Percentiles rank a stretch among this genome's conserved stretches.
Evolutionary conservation across 2,113 vertebrate species (phyloP).

Genomic region (Ramphastos sulfuratus): DNA sequence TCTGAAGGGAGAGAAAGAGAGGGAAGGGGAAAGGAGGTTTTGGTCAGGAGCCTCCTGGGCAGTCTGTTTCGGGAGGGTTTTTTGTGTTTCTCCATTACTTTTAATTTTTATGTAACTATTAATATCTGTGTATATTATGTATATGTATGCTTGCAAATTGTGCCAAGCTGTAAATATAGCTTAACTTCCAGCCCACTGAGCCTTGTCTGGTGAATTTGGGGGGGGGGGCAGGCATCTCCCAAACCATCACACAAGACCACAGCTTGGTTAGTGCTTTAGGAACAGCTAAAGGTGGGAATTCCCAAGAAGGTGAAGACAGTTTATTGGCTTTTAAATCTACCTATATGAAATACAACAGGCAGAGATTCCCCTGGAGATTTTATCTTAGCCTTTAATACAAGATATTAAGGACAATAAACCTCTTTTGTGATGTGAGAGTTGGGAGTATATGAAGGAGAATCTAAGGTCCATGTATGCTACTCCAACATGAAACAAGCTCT

Average conservation of each 20-base stretch:
- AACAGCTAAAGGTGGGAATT: not conserved
- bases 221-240: no score
- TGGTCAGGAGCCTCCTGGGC: no score
- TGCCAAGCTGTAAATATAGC: no score
- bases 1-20: no score
- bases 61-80: no score
- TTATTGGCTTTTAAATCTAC: not conserved
- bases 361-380: not conserved
- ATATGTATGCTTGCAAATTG: no score
- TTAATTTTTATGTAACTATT: no score
- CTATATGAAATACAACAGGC: not conserved
- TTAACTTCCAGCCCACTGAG: no score
- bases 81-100: no score
- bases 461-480: not conserved
- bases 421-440: not conserved
- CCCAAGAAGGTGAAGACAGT: not conserved
- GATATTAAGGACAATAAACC: not conserved
- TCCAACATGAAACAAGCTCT: not conserved
- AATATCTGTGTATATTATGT: no score
- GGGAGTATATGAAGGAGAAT: not conserved
- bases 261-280: not conserved
- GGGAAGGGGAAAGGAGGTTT: no score
- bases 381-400: not conserved
- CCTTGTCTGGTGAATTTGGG: no score
- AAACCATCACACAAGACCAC: not conserved